phyloP scores from a whole-genome alignment of 2,888 invertebrate species.

The Sinohyriopsis cumingii region DNA sequence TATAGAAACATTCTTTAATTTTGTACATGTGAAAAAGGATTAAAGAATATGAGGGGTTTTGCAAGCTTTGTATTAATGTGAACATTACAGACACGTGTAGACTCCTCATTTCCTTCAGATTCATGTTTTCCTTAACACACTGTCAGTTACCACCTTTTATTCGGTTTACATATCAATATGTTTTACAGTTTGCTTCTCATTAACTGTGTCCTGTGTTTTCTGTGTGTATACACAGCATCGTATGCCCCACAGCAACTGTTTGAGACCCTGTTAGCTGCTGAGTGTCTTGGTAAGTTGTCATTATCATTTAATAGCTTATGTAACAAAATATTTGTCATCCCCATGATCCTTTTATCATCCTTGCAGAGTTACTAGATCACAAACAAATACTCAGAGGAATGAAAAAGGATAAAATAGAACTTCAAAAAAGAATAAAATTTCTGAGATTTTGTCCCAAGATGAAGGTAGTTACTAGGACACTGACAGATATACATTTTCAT shows the following conservation, averaged over 20 bases:
- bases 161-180: conserved; percentile 43
- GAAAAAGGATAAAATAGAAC: neutral
- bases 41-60: no score
- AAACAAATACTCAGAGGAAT: no score
- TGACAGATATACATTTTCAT: no score
- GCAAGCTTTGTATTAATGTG: neutral
- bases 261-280: conserved; percentile 40
- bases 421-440: no score
- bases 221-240: conserved; percentile 47
- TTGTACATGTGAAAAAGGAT: no score
- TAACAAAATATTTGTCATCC: no score
- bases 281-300: conserved; percentile 51
- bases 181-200: conserved; percentile 50
- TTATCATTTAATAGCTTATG: neutral
- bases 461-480: no score
- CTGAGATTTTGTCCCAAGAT: no score
- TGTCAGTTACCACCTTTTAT: conserved; percentile 45
- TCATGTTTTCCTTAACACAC: conserved; percentile 32
- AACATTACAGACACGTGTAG: neutral
- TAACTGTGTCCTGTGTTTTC: conserved; percentile 58
- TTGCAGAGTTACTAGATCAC: no score
- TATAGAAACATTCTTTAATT: no score
- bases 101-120: neutral
- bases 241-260: conserved; percentile 44
- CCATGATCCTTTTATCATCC: no score